These are phyloP conservation scores for Gasterosteus aculeatus DNA, from an alignment of 2,113 vertebrate species.

Conservation along the genomic window DNA sequence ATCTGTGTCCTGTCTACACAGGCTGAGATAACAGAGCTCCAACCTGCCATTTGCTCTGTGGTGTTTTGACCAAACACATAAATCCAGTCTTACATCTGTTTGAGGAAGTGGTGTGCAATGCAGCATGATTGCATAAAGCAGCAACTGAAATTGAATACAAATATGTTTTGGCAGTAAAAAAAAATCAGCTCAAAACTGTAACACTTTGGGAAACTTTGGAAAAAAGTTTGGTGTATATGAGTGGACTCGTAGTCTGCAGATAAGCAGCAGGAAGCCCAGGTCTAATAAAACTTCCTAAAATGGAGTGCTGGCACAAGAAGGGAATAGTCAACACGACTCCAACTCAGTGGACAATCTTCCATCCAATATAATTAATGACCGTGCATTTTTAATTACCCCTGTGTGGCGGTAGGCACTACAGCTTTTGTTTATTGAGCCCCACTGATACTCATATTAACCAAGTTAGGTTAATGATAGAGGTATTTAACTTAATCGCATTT, in stretches of 20 bases:
- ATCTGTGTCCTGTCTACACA: slow-evolving; percentile 58
- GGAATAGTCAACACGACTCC: slow-evolving; percentile 57
- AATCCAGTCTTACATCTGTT: slow-evolving; percentile 49
- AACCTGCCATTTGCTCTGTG: slow-evolving; percentile 68
- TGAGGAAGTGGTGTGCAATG: background rate
- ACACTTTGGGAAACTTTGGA: slow-evolving; percentile 3
- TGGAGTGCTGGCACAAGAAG: slow-evolving; percentile 34
- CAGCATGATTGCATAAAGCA: slow-evolving; percentile 6
- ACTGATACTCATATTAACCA: slow-evolving; percentile 84
- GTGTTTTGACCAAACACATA: slow-evolving; percentile 55
- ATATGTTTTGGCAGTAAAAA: background rate
- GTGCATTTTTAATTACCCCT: slow-evolving; percentile 80
- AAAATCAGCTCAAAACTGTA: slow-evolving; percentile 14
- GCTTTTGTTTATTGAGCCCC: slow-evolving; percentile 84
- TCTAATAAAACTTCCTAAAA: slow-evolving; percentile 41
- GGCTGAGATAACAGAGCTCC: slow-evolving; percentile 64
- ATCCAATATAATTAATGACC: slow-evolving; percentile 77
- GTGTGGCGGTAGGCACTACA: slow-evolving; percentile 65
- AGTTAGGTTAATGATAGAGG: slow-evolving; percentile 86
- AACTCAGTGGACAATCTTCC: slow-evolving; percentile 69
- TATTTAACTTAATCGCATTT: slow-evolving; percentile 87
- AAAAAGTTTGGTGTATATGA: background rate
- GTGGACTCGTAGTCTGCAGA: background rate
- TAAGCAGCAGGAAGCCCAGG: slow-evolving; percentile 39
- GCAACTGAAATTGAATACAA: background rate